Evolutionary conservation across 1,140 invertebrate species (phyloP).

Genomic region (Cherax destructor): DNA sequence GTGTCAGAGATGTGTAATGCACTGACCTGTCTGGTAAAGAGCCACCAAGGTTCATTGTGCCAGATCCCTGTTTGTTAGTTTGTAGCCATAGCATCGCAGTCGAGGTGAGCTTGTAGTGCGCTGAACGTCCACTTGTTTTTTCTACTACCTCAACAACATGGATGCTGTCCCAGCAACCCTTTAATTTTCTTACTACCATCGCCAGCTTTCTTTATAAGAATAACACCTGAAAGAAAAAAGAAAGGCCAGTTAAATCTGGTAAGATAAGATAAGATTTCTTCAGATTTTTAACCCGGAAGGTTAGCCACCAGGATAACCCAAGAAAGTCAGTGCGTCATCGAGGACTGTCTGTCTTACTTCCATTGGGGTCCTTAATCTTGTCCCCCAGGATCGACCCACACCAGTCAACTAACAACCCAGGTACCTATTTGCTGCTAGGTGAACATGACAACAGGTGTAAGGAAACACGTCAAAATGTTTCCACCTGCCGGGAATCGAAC

Average conservation of each 20-base stretch:
- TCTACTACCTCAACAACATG: slow-evolving; percentile 99
- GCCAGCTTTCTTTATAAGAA: slow-evolving; percentile 98
- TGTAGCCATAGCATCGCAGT: slow-evolving; percentile 99
- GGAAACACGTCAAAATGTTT: no score
- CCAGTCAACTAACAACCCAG: no score
- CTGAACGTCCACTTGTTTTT: slow-evolving; percentile 93
- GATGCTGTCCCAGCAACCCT: slow-evolving; percentile 99
- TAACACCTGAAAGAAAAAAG: slow-evolving; percentile 83
- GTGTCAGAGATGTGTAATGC: not conserved
- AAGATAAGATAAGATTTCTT: no score
- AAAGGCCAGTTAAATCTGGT: not conserved
- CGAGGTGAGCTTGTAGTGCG: slow-evolving; percentile 99
- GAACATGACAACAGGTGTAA: no score
- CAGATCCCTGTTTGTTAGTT: slow-evolving; percentile 96
- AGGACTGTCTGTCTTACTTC: no score
- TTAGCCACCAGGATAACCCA: no score
- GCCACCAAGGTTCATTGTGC: slow-evolving; percentile 98
- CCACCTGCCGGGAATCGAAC: not conserved
- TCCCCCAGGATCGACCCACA: no score
- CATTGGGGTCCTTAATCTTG: no score
- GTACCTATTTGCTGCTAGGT: no score
- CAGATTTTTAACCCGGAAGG: no score
- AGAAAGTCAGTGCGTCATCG: no score
- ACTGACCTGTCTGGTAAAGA: slow-evolving; percentile 95
- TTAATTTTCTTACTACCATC: slow-evolving; percentile 97